Evolutionary conservation across 2,888 invertebrate species (phyloP).

Genomic region (Asteroscopus sphinx): DNA sequence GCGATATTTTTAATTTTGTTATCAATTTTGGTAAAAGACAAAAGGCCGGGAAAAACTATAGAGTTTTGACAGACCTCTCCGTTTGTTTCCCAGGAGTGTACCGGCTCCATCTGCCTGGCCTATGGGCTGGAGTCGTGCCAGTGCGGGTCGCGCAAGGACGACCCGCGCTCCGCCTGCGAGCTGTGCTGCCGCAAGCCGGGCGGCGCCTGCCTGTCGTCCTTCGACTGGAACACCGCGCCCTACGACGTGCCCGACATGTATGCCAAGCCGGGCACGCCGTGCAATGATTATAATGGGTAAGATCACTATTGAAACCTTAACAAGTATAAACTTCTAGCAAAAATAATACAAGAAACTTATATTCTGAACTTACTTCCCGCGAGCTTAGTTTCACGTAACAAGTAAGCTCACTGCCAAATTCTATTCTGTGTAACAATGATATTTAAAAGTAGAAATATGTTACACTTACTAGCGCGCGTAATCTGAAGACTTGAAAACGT

Average conservation of each 20-base stretch:
- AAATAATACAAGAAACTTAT: no score
- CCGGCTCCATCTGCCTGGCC: conserved; percentile 99
- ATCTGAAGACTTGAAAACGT: no score
- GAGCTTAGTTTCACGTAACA: no score
- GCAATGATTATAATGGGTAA: conserved; percentile 97
- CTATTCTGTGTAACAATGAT: no score
- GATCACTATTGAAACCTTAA: conserved; percentile 36
- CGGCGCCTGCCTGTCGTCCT: conserved; percentile 96
- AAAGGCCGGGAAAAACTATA: no score
- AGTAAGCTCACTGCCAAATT: no score
- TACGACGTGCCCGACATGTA: conserved; percentile 98
- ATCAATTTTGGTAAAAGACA: no score
- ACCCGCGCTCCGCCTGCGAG: conserved; percentile 97
- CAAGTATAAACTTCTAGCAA: no score
- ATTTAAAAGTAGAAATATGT: no score
- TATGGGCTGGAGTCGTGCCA: conserved; percentile 99
- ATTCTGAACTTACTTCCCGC: no score
- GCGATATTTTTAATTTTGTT: no score
- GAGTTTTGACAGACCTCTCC: not conserved
- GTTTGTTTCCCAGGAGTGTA: conserved; percentile 93
- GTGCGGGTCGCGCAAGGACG: conserved; percentile 94
- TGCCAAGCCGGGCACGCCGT: conserved; percentile 97
- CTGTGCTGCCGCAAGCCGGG: conserved; percentile 97
- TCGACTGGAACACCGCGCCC: conserved; percentile 96
- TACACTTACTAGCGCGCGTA: no score